A percentile compares a stretch with the other conserved stretches of the same genome.
Conservation (phyloP, 1,140 invertebrate genomes). For the Caenorhabditis latens region DNA sequence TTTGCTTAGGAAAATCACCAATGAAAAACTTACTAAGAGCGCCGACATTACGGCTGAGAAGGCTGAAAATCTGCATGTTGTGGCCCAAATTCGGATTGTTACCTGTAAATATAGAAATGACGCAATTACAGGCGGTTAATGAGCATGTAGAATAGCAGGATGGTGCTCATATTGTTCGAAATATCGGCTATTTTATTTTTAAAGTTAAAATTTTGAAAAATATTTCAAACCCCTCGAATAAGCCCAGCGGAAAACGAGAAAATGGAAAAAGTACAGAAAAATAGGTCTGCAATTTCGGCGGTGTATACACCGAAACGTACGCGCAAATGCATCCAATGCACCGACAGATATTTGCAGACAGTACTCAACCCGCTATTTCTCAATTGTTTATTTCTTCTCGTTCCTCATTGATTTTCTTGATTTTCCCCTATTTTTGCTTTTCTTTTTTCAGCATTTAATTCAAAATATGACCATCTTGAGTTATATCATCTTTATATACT, state of each 20-base stretch:
- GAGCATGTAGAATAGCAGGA: neutral
- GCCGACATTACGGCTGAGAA: conserved; percentile 50
- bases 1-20: neutral
- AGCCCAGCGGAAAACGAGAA: neutral
- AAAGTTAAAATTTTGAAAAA: neutral
- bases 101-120: neutral
- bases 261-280: neutral
- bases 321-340: neutral
- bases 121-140: neutral
- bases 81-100: conserved; percentile 6
- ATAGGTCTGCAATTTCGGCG: neutral
- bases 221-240: too few relatives aligned
- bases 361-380: neutral
- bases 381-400: conserved; percentile 9
- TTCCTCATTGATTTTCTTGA: neutral
- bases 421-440: neutral
- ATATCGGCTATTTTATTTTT: neutral
- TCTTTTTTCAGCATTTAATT: neutral
- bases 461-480: neutral
- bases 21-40: conserved; percentile 21
- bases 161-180: neutral
- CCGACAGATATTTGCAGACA: neutral
- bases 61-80: conserved; percentile 32
- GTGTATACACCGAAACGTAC: neutral
- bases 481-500: too few relatives aligned